A percentile compares a stretch with the other conserved stretches of the same genome.
Evolutionary conservation across 2,113 vertebrate genomes (phyloP).

Genomic region (Bos taurus): ARS-UCD2.0 NC_037328.1:85264001-85264500

Average conservation of each 20-base stretch:
- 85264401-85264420: not conserved
- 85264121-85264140: not conserved
- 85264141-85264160: not conserved
- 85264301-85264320: not conserved
- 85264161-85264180: not conserved
- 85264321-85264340: not conserved
- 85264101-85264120: not conserved
- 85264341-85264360: not conserved
- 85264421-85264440: not conserved
- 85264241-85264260: not conserved
- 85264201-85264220: not conserved
- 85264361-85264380: not conserved
- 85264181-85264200: slow-evolving; percentile 16
- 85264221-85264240: not conserved
- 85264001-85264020: not conserved
- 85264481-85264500: not conserved
- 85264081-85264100: not conserved
- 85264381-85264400: not conserved
- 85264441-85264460: not conserved
- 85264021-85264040: not conserved
- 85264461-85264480: not conserved
- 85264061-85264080: not conserved
- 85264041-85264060: not conserved
- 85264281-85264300: not conserved
- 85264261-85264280: not conserved